Conservation (phyloP, 2,797 vertebrate genomes). For the Gambelia wislizenii region DNA sequence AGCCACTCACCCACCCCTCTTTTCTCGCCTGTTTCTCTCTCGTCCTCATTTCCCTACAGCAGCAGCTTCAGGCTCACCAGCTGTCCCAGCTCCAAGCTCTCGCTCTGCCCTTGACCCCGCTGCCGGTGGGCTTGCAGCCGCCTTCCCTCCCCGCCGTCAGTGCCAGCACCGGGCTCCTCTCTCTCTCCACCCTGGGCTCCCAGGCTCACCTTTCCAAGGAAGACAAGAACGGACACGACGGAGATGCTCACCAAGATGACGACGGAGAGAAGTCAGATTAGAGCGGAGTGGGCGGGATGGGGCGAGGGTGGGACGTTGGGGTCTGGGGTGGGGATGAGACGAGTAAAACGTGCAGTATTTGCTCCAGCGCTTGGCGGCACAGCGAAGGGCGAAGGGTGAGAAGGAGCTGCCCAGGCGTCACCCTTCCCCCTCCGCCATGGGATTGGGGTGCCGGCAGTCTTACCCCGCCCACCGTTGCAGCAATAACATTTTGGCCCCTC, state of each 20-base stretch:
- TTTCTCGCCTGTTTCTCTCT: not conserved
- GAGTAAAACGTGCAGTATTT: constrained; percentile 53
- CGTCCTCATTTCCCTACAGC: constrained; percentile 83
- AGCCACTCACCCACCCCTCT: not conserved
- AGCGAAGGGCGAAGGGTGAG: not conserved
- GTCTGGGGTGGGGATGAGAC: constrained; percentile 24
- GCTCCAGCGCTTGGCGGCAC: constrained; percentile 31
- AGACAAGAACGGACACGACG: constrained; percentile 94
- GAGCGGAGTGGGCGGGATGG: not conserved
- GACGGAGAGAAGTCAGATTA: constrained; percentile 97
- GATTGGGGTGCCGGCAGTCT: not conserved
- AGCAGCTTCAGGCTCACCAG: constrained; percentile 99
- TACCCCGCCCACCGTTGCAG: constrained; percentile 4
- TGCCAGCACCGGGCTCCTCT: constrained; percentile 93
- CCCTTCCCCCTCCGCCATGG: not conserved
- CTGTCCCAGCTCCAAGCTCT: constrained; percentile 98
- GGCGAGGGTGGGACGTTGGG: not conserved
- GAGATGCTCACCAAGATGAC: constrained; percentile 91
- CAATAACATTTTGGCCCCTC: not conserved
- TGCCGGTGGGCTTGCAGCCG: constrained; percentile 93
- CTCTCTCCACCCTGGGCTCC: constrained; percentile 93
- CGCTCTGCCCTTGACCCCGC: constrained; percentile 92
- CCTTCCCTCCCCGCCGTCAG: constrained; percentile 91
- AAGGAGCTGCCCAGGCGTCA: not conserved
- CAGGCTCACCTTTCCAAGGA: constrained; percentile 97